These are phyloP conservation scores for Donacobius atricapilla DNA, from an alignment of 2,113 vertebrate species.

Conservation along the genomic window DNA sequence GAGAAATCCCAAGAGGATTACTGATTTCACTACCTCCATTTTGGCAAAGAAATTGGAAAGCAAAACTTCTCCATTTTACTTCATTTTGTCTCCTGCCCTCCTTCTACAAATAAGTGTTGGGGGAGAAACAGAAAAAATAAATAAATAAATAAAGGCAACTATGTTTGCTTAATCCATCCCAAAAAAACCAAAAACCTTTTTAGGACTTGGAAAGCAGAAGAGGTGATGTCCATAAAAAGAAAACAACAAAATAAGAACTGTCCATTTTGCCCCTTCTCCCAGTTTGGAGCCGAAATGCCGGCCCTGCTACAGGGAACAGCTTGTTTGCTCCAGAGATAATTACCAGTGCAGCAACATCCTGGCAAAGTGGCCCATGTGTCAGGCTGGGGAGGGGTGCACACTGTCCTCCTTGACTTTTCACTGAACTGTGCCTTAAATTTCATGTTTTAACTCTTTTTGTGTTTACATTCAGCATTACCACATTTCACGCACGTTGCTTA, in stretches of 20 bases:
- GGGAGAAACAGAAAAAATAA: not conserved
- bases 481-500: not conserved
- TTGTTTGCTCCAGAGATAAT: not conserved
- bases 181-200: not conserved
- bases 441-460: not conserved
- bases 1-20: constrained; percentile 3
- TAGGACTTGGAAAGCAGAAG: constrained; percentile 16
- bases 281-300: not conserved
- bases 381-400: not conserved
- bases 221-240: constrained; percentile 40
- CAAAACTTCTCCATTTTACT: constrained; percentile 31
- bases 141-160: not conserved
- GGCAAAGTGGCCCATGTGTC: not conserved
- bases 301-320: not conserved
- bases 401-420: not conserved
- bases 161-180: not conserved
- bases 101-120: not conserved
- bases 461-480: not conserved
- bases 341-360: not conserved
- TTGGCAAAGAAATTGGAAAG: constrained; percentile 40
- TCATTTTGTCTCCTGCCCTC: not conserved
- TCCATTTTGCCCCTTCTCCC: constrained; percentile 47
- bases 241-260: not conserved
- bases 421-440: constrained; percentile 19
- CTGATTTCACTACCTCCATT: constrained; percentile 47